Evolutionary conservation across 1,140 invertebrate genomes (phyloP).

Genomic region (Cydia fagiglandana): DNA sequence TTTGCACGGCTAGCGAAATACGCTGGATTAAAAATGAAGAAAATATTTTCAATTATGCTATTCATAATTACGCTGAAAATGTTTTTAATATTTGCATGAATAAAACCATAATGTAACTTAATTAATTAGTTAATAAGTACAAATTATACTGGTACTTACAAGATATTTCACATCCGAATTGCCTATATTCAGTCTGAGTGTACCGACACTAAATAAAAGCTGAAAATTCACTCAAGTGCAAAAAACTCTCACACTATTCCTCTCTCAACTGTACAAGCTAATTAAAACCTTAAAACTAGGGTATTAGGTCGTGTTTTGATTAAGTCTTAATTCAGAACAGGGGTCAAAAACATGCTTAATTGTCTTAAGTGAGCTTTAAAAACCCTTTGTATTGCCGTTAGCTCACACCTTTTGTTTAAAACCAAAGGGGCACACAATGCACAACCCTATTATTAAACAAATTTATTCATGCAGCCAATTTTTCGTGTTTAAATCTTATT

Average conservation of each 20-base stretch:
- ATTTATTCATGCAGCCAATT: neutral
- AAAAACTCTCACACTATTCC: constrained; percentile 14
- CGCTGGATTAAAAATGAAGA: too few species aligned
- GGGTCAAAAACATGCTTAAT: constrained; percentile 46
- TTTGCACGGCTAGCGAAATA: too few species aligned
- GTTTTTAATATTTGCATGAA: too few species aligned
- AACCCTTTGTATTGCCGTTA: constrained; percentile 40
- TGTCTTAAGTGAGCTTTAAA: constrained; percentile 50
- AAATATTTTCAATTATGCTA: neutral
- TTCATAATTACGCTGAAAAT: neutral
- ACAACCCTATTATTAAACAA: constrained; percentile 5
- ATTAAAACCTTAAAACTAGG: neutral
- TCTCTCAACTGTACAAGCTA: neutral
- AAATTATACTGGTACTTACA: neutral
- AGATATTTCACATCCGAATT: constrained; percentile 1
- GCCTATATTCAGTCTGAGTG: neutral
- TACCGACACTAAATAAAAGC: constrained; percentile 22
- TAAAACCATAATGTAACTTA: neutral
- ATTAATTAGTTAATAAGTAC: neutral
- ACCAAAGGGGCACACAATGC: constrained; percentile 36
- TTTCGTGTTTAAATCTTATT: neutral
- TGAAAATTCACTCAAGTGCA: constrained; percentile 12
- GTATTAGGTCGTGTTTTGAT: neutral
- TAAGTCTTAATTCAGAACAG: neutral
- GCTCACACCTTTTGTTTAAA: constrained; percentile 42